These are phyloP conservation scores for Bucorvus abyssinicus DNA, from an alignment of 2,797 vertebrate genomes.

Conservation along the genomic window DNA sequence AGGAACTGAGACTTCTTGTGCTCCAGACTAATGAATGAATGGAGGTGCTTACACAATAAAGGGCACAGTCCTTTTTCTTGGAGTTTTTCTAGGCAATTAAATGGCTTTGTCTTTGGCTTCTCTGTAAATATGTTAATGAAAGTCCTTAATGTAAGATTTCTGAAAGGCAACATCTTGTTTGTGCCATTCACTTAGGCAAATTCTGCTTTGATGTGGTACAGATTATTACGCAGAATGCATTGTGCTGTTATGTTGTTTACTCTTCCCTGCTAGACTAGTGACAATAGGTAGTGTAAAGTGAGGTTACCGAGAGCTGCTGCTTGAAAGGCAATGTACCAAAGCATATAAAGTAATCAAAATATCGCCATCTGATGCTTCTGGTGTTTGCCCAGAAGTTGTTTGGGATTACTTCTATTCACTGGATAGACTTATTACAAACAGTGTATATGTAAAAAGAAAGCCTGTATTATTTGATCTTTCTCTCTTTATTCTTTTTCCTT, in stretches of 20 bases:
- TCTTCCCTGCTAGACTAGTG: not conserved
- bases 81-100: not conserved
- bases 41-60: slow-evolving; percentile 25
- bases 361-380: slow-evolving; percentile 66
- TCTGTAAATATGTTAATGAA: not conserved
- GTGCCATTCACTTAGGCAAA: not conserved
- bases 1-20: slow-evolving; percentile 51
- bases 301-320: not conserved
- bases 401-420: slow-evolving; percentile 52
- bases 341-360: slow-evolving; percentile 4
- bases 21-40: slow-evolving; percentile 36
- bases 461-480: slow-evolving; percentile 43
- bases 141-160: not conserved
- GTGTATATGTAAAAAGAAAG: slow-evolving; percentile 6
- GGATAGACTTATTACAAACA: slow-evolving; percentile 47
- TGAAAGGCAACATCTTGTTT: slow-evolving; percentile 21
- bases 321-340: not conserved
- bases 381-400: slow-evolving; percentile 48
- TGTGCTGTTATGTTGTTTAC: not conserved
- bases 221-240: not conserved
- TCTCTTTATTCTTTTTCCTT: not conserved
- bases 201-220: slow-evolving; percentile 38
- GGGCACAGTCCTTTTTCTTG: not conserved
- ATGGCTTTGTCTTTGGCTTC: slow-evolving; percentile 19
- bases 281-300: not conserved